Evolutionary conservation across 2,113 vertebrate species (phyloP).

Genomic region (Sphaerodactylus townsendi): DNA sequence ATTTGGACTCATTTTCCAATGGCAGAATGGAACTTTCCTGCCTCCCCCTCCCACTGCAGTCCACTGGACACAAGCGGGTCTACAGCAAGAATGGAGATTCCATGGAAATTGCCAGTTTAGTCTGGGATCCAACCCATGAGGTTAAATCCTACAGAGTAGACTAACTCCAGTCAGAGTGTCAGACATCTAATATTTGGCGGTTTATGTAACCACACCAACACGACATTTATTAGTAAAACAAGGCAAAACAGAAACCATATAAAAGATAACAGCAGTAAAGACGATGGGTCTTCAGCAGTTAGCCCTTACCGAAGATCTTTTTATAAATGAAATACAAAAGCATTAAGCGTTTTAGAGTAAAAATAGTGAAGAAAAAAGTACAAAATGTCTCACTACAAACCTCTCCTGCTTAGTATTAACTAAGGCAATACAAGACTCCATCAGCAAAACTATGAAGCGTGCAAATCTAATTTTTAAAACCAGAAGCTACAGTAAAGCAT

Average conservation of each 20-base stretch:
- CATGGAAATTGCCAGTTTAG: no score
- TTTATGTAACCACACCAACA: neutral
- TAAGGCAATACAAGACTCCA: neutral
- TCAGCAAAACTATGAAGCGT: neutral
- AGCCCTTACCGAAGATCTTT: no score
- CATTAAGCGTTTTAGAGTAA: neutral
- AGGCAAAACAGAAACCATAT: neutral
- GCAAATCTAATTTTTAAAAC: neutral
- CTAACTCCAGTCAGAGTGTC: neutral
- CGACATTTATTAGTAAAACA: neutral
- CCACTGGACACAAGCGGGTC: no score
- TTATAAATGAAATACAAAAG: neutral
- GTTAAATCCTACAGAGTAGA: neutral
- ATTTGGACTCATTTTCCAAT: no score
- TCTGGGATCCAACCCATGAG: no score
- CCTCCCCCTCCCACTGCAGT: no score
- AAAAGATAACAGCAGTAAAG: neutral
- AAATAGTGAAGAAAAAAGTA: neutral
- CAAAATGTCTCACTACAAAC: neutral
- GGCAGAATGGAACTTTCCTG: no score
- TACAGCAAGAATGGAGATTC: no score
- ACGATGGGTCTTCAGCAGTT: no score
- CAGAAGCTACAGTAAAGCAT: neutral
- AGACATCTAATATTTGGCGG: neutral
- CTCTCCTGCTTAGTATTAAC: neutral